Evolutionary conservation across 2,888 invertebrate genomes (phyloP), one percentile per base, ranked within the genome.

Genomic region (Dynastes grantii): DNA sequence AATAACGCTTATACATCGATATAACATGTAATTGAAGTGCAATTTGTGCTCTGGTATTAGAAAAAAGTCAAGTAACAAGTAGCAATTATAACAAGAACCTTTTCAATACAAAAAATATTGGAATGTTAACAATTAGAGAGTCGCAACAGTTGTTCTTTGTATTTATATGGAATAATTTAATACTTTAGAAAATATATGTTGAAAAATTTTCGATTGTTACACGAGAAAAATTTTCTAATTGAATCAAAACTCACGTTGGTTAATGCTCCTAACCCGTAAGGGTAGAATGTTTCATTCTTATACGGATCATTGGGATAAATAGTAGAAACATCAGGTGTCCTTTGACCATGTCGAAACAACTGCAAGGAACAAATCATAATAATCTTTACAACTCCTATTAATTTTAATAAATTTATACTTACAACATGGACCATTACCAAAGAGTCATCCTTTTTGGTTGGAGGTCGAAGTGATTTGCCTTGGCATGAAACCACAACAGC

Each of bases 291-390:
- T 58, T 78, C 80, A 29, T 80, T 80, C 27, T 22, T 80, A 22
- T 80, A 76, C 6, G 78, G 76, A 58, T 80, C 80, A 22, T 80
- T 80, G 11, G 80, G 80, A 29, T 80, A 80, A n/a, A 80, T 76
- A 3, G 80, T 80, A 22, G 78, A 64, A 11, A 70, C 76, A 61
- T 80, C 80, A 11, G 78, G 78, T 9, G 80, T 80, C 55, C 80
- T 68, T 63, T 80, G 76, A n/a, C 77, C 80, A 37, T 80, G 80
- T 22, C 79, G 71, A 49, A 79, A 78, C 32, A 73, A 58, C 76
- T 79, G 67, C 75, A 64, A 37, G 5, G 32, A 37, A 37, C 5
- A 37, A 37, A 37, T 2, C 2, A 32, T 32, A 32, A 32, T 32
- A 22, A 22, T 5, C 32, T 37, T 37, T 37, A 37, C 5, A 37